These are phyloP conservation scores for Marisa cornuarietis DNA, from an alignment of 1,140 invertebrate genomes.

Conservation along the genomic window DNA sequence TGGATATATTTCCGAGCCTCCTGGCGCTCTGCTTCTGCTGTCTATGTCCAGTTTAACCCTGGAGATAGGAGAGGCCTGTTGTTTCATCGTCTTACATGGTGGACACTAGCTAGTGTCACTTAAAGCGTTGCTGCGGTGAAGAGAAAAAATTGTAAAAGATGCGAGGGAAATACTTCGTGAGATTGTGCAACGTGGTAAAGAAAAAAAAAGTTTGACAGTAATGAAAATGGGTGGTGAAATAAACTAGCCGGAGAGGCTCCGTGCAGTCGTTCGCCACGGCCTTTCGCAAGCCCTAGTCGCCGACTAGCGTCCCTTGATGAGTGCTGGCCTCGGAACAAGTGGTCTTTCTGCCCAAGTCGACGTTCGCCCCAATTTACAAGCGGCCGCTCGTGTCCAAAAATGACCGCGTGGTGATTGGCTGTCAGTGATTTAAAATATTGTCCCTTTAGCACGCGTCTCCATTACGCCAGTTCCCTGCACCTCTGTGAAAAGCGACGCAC, in stretches of 20 bases:
- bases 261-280: not conserved
- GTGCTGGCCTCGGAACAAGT: not conserved
- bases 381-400: not conserved
- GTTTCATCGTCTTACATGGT: too few relatives aligned
- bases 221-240: not conserved
- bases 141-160: too few relatives aligned
- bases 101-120: too few relatives aligned
- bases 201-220: not conserved
- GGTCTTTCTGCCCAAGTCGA: not conserved
- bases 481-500: not conserved
- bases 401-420: constrained; percentile 4
- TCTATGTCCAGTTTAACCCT: too few relatives aligned
- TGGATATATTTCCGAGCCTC: not conserved
- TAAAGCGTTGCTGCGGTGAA: too few relatives aligned
- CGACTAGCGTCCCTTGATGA: not conserved
- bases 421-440: not conserved
- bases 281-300: not conserved
- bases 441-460: not conserved
- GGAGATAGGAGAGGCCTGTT: too few relatives aligned
- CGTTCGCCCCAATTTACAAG: not conserved
- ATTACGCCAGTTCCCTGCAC: not conserved
- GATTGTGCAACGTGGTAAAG: too few relatives aligned
- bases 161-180: too few relatives aligned
- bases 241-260: not conserved
- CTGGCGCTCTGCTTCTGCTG: too few relatives aligned